Evolutionary conservation across 2,888 invertebrate species (phyloP).

Genomic region (Chymomyza procnemis): DNA sequence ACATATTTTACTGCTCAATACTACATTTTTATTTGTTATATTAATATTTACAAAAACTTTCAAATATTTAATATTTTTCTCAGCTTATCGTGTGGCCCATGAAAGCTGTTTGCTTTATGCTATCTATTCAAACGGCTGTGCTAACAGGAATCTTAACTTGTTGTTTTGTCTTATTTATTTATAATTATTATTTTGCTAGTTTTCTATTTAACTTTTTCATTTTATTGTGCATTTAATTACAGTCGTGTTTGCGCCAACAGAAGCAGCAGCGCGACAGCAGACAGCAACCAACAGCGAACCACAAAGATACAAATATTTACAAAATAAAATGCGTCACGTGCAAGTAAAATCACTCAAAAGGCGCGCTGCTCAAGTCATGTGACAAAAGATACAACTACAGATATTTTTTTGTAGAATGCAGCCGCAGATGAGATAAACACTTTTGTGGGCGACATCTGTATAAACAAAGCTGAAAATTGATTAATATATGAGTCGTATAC

Average conservation of each 20-base stretch:
- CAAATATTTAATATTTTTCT: not conserved
- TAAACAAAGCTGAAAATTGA: no score
- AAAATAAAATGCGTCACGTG: constrained; percentile 50
- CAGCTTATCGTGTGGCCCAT: not conserved
- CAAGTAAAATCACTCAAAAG: constrained; percentile 40
- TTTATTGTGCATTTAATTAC: constrained; percentile 35
- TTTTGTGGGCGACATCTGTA: no score
- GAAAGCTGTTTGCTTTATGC: constrained; percentile 13
- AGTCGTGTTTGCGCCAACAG: not conserved
- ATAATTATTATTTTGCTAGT: not conserved
- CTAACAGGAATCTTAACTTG: constrained; percentile 34
- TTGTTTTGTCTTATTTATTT: constrained; percentile 18
- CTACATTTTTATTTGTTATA: not conserved
- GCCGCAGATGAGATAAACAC: not conserved
- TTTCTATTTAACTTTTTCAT: constrained; percentile 12
- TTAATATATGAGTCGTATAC: no score
- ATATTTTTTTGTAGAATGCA: not conserved
- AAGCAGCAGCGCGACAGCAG: constrained; percentile 1
- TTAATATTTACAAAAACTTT: not conserved
- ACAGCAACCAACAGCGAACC: not conserved
- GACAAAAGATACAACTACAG: constrained; percentile 36
- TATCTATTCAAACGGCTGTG: constrained; percentile 55
- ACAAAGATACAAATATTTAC: constrained; percentile 45
- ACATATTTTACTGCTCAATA: not conserved
- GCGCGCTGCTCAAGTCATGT: constrained; percentile 52